Evolutionary conservation across 2,113 vertebrate species (phyloP), one percentile per base, ranked within the genome.

Genomic region (Sialia sialis): DNA sequence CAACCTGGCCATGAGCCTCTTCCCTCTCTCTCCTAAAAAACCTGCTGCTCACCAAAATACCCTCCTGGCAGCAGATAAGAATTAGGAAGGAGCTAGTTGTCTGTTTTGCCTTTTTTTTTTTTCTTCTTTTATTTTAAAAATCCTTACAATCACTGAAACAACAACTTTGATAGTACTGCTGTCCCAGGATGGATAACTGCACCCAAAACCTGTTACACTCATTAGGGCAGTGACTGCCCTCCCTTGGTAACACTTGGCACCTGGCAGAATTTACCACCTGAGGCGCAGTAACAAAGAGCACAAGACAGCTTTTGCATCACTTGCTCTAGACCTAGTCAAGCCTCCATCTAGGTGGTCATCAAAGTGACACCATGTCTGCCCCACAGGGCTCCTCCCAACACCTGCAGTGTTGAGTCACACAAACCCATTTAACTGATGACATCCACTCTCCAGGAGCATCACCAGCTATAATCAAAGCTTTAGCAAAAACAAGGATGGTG

Each of bases 31-130:
- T 30, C 51, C 46, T 43, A 72, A 30, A 84, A 81, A 91, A 55
- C 15, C 27, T 19, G 9, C 8, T 7, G 0, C 51, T 52, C 34
- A 67, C 34, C 48, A 32, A 63, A 56, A 80, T 21, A 66, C 13
- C 13, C 17, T 73, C 38, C 26, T 36, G 26, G 14, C 20, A 80
- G 22, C 25, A 44, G n/a, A 55, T 36, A 6, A 73, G 19, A n/a
- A 68, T 44, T 16, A 74, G 0, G 0, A 87, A 84, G 0, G 1
- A 84, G 67, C 1, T 43, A 20, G 2, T 8, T n/a, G n/a, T n/a
- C n/a, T n/a, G n/a, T n/a, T n/a, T n/a, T n/a, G n/a, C n/a, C n/a
- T 1, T 43, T 38, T 32, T 38, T 41, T n/a, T 54, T 49, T 49
- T 22, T 29, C 14, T 44, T 13, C 20, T 75, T 79, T 20, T 4